Evolutionary conservation across 2,797 vertebrate genomes (phyloP).

Genomic region (Eupleurogrammus muticus): DNA sequence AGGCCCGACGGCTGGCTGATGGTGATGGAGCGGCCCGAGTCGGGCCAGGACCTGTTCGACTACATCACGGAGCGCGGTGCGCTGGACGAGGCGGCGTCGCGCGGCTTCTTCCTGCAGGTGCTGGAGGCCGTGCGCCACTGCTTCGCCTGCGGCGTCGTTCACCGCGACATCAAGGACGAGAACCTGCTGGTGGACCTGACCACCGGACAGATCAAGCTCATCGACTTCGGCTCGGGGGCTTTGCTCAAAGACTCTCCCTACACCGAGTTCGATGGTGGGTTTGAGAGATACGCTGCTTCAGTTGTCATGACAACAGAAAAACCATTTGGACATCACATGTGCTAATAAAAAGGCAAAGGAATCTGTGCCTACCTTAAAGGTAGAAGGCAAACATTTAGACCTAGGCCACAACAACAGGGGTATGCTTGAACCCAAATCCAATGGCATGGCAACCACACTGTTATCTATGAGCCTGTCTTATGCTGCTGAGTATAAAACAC

Average conservation of each 20-base stretch:
- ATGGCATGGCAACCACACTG: neutral
- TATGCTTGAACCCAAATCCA: no score
- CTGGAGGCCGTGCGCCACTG: constrained; percentile 93
- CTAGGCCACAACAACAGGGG: no score
- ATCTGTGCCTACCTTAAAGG: no score
- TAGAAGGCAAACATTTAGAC: neutral
- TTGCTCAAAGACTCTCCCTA: constrained; percentile 94
- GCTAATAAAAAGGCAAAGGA: no score
- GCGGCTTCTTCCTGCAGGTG: constrained; percentile 92
- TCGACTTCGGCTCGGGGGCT: constrained; percentile 94
- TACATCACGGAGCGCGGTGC: constrained; percentile 95
- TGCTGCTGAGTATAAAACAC: neutral
- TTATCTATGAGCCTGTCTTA: neutral
- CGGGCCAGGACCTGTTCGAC: constrained; percentile 92
- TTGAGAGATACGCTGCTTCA: no score
- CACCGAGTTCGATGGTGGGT: constrained; percentile 93
- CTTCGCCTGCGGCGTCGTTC: constrained; percentile 90
- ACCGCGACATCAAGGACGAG: constrained; percentile 95
- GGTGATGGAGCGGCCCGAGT: constrained; percentile 92
- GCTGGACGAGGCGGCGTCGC: constrained; percentile 89
- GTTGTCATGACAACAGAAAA: neutral
- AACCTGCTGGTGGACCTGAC: constrained; percentile 93
- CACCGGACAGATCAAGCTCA: constrained; percentile 91
- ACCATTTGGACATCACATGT: no score
- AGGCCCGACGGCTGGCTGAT: constrained; percentile 90